Base-by-base conservation (phyloP, 2,888 invertebrate species). In the Didymodactylos carnosus region DNA sequence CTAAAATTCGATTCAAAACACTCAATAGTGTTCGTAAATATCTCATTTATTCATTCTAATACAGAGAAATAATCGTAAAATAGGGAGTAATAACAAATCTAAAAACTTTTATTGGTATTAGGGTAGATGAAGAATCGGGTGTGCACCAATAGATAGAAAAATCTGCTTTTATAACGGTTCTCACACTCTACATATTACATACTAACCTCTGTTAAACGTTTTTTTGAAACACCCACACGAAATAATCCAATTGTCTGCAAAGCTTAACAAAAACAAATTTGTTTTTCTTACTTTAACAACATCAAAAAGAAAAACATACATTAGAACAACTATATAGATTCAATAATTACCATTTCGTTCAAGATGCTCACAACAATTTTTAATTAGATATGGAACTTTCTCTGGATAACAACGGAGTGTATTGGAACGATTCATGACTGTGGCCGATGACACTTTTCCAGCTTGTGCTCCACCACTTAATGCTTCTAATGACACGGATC, bases 161-260 rank as follows among this genome's bases (percentile, higher is more conserved):
- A n/a, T n/a, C n/a, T n/a, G n/a, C n/a, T n/a, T n/a, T n/a, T n/a
- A n/a, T n/a, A n/a, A n/a, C n/a, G n/a, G n/a, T n/a, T n/a, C n/a
- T n/a, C n/a, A n/a, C n/a, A n/a, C n/a, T n/a, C n/a, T n/a, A n/a
- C n/a, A 10, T 10, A 53, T 35, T 27, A 16, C 14, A 27, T 3
- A 27, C 27, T 70, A 23, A 41, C 69, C 70, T 73, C 73, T 62
- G 71, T 74, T 6, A 74, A 71, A 43, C 74, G 40, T 72, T 74
- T 74, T 35, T 74, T 74, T 4, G 74, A 74, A 29, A 71, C 71
- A 39, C 71, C 74, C 25, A 74, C 71, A n/a, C 74, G 27, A 40
- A 74, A 74, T 19, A 74, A 41, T 1, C 74, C 74, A 35, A 72
- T 49, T 23, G 69, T 49, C n/a, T 62, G 62, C 35, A 62, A 62